These are phyloP conservation scores for Peromyscus leucopus DNA, from an alignment of 2,113 vertebrate genomes.

Conservation along the genomic window DNA sequence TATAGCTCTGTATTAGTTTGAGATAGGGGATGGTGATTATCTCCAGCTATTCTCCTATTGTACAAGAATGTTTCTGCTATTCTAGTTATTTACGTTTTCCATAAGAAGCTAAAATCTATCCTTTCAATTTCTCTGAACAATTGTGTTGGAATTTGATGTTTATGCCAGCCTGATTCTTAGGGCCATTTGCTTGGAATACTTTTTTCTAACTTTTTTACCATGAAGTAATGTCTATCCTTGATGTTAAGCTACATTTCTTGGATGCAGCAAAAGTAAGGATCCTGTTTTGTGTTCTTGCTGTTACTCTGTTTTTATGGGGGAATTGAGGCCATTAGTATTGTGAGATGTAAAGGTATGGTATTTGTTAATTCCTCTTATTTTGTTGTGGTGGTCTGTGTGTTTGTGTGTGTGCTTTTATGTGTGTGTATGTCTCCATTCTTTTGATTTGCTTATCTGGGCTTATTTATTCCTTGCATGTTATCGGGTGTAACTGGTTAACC, in stretches of 20 bases:
- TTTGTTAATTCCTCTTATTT: not conserved
- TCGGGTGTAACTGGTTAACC: not conserved
- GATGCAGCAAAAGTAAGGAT: not conserved
- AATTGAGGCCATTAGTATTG: not conserved
- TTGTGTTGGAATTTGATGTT: not conserved
- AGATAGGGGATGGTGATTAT: not conserved
- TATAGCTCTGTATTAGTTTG: not conserved
- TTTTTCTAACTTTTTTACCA: not conserved
- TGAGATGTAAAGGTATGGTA: not conserved
- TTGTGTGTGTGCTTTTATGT: no score
- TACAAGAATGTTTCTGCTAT: not conserved
- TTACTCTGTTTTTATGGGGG: no score
- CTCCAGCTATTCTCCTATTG: not conserved
- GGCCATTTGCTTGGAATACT: not conserved
- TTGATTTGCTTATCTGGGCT: no score
- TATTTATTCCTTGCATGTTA: no score
- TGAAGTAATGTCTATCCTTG: not conserved
- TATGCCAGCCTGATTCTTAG: not conserved
- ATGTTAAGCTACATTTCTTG: not conserved
- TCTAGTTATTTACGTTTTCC: not conserved
- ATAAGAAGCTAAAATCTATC: not conserved
- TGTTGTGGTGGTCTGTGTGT: not conserved
- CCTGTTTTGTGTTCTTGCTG: not conserved
- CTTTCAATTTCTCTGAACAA: not conserved
- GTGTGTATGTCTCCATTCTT: no score